Percentiles rank a stretch among this genome's conserved stretches.
These are phyloP conservation scores for Spermophilus dauricus DNA, from an alignment of 2,113 vertebrate genomes.

Conservation along the genomic window DNA sequence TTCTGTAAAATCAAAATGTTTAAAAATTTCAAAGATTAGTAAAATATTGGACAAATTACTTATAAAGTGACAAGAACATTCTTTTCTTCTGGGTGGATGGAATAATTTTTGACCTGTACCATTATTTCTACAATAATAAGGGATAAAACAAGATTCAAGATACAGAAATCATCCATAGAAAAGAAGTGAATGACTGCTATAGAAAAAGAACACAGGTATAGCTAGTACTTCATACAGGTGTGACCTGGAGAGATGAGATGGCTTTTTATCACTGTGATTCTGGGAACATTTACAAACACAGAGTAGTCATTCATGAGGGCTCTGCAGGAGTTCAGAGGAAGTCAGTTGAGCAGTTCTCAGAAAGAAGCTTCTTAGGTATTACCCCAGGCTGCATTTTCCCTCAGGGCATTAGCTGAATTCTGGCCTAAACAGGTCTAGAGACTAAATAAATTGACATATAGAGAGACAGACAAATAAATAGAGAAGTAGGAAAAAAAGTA, in stretches of 20 bases:
- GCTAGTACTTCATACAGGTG: rapidly evolving
- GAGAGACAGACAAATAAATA: not conserved
- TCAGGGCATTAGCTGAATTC: not conserved
- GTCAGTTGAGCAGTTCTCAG: not conserved
- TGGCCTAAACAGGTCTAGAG: not conserved
- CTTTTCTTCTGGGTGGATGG: not conserved
- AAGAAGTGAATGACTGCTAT: not conserved
- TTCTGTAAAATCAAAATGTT: not conserved
- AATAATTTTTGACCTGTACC: not conserved
- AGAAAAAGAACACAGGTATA: not conserved
- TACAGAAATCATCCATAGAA: not conserved
- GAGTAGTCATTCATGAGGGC: rapidly evolving
- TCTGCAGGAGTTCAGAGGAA: not conserved
- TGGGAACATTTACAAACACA: not conserved
- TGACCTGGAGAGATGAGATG: not conserved
- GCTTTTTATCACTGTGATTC: not conserved
- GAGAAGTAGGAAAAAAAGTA: not conserved
- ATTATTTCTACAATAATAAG: not conserved
- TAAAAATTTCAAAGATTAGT: not conserved
- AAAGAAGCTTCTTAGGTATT: not conserved
- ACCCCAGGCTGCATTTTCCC: not conserved
- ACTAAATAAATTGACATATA: not conserved
- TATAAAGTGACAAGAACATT: not conserved
- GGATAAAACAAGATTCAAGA: not conserved
- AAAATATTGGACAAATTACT: not conserved